Evolutionary conservation across 2,113 vertebrate genomes (phyloP), one percentile per base, ranked within the genome.

Genomic region (Ceratotherium simum): DNA sequence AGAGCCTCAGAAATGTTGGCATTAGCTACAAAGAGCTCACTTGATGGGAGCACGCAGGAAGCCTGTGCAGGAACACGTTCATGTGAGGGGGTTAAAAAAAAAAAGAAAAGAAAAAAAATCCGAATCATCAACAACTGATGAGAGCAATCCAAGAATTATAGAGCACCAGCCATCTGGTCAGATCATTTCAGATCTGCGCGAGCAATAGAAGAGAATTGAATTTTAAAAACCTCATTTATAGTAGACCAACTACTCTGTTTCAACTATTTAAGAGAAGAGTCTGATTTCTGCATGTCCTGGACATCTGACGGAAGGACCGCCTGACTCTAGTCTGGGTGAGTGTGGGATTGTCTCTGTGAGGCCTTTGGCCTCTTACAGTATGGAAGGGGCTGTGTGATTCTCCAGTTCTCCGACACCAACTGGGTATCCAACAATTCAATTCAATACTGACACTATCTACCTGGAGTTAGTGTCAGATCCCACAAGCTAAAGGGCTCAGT

Each of bases 151-250:
- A 98, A 98, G 98, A 98, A 98, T 98, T 78, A 97, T 33, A 98
- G 97, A 95, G 98, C 54, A 81, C 82, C 96, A 95, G 97, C 97
- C 98, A 96, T 98, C 97, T 98, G 97, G 80, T 98, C 98, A 98
- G 97, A 98, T 98, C 97, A 97, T 97, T 97, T 91, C 97, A 96
- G 96, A 97, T 98, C 98, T 98, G 94, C 97, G 97, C 51, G 17
- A 95, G 97, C 95, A 98, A 94, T 96, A 93, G 97, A 95, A 93
- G 98, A 96, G 98, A 98, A 98, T 80, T 97, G 97, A 98, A 97
- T 98, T 98, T 98, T 93, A 96, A 98, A 98, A 97, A 92, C 95
- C 94, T 98, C 90, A 96, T 98, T 97, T 98, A 94, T 95, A 79
- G 83, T 95, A 97, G 92, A 98, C 97, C 92, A 98, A 96, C 96